Evolutionary conservation across 2,888 invertebrate genomes (phyloP).

Genomic region (Ashinkailepas kermadecensis): DNA sequence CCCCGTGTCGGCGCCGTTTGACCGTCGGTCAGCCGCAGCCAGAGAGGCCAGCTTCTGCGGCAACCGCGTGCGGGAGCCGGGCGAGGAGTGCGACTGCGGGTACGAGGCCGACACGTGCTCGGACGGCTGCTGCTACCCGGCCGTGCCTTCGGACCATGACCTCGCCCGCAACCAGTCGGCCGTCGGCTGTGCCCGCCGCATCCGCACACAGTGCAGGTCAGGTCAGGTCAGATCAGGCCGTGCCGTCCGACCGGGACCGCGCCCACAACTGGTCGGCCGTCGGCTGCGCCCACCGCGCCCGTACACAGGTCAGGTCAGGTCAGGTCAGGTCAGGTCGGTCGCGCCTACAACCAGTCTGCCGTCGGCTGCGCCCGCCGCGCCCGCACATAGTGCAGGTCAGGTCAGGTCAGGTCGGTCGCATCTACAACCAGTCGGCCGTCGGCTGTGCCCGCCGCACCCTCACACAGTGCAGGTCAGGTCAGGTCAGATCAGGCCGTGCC

Average conservation of each 20-base stretch:
- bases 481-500: background rate
- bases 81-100: conserved; percentile 96
- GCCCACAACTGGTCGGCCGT: conserved; percentile 61
- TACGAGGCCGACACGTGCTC: conserved; percentile 87
- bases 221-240: conserved; percentile 48
- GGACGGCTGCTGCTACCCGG: conserved; percentile 88
- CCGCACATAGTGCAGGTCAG: conserved; percentile 70
- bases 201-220: conserved; percentile 71
- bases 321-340: background rate
- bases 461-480: conserved; percentile 67
- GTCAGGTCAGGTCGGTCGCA: conserved; percentile 40
- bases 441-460: conserved; percentile 69
- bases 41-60: conserved; percentile 94
- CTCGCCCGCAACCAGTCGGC: conserved; percentile 60
- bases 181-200: conserved; percentile 69
- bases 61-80: conserved; percentile 95
- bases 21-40: conserved; percentile 56
- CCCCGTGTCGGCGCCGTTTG: conserved; percentile 68
- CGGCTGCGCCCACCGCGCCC: conserved; percentile 67
- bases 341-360: conserved; percentile 59
- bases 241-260: conserved; percentile 55
- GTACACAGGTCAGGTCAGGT: conserved; percentile 68
- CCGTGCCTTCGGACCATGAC: conserved; percentile 63
- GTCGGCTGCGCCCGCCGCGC: conserved; percentile 70
- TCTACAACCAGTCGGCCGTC: conserved; percentile 60